Evolutionary conservation across 2,113 vertebrate genomes (phyloP).

Genomic region (Benitochromis conjunctus): DNA sequence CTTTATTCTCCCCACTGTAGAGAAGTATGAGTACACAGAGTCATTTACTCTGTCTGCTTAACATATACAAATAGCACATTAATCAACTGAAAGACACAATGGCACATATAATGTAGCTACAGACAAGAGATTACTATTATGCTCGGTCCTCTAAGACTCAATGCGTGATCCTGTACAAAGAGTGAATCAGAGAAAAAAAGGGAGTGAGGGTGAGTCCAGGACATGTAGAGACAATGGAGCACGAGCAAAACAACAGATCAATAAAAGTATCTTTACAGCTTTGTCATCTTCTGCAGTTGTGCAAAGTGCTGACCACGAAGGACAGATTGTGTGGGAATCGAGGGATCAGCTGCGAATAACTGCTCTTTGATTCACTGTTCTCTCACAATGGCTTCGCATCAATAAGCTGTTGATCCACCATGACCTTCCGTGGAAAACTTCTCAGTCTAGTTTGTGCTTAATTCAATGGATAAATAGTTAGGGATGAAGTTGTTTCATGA

Average conservation of each 20-base stretch:
- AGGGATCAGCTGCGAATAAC: constrained; percentile 34
- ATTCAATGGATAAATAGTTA: not conserved
- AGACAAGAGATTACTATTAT: not conserved
- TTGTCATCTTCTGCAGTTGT: constrained; percentile 31
- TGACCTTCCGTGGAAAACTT: not conserved
- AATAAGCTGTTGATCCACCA: constrained; percentile 23
- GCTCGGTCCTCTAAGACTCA: not conserved
- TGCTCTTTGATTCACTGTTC: constrained; percentile 23
- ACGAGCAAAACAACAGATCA: constrained; percentile 31
- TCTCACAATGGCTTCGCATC: not conserved
- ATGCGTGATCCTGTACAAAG: not conserved
- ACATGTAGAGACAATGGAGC: constrained; percentile 11
- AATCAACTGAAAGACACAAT: not conserved
- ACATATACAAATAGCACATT: not conserved
- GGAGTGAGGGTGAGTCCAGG: not conserved
- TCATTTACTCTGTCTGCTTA: not conserved
- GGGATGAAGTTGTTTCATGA: not conserved
- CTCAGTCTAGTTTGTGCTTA: not conserved
- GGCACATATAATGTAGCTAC: not conserved
- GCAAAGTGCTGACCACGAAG: constrained; percentile 41
- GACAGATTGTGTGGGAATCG: constrained; percentile 23
- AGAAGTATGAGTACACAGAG: not conserved
- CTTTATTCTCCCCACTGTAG: not conserved
- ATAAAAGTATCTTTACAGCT: constrained; percentile 26
- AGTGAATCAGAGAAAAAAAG: not conserved